These are phyloP conservation scores for Cryptus armator DNA, from an alignment of 2,888 invertebrate species.

Conservation along the genomic window DNA sequence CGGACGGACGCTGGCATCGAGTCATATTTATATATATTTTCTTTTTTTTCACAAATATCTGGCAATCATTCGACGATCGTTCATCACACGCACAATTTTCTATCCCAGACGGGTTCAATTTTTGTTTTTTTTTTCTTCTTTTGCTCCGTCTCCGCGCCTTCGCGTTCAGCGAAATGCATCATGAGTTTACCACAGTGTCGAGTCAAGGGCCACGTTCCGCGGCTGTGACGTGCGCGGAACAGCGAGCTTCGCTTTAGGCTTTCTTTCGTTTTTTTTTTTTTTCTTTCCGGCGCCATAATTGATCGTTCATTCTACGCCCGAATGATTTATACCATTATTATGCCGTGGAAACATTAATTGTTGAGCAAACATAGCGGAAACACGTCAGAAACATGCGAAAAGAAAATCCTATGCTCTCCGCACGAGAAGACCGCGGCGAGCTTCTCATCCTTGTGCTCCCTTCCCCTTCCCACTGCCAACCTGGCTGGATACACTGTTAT, in stretches of 20 bases:
- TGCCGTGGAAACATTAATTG: constrained; percentile 81
- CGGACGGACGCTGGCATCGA: not conserved
- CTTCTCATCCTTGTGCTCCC: constrained; percentile 31
- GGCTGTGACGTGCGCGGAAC: constrained; percentile 29
- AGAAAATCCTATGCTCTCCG: constrained; percentile 71
- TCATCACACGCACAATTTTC: constrained; percentile 19
- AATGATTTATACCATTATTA: constrained; percentile 81
- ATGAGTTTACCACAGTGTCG: not conserved
- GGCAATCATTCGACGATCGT: not conserved
- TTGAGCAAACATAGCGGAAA: constrained; percentile 81
- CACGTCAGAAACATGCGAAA: constrained; percentile 80
- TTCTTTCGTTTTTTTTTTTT: constrained; percentile 28
- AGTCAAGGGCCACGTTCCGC: constrained; percentile 12
- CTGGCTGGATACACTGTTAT: not conserved
- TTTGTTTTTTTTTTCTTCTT: not conserved
- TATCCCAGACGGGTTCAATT: not conserved
- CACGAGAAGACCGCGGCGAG: constrained; percentile 46
- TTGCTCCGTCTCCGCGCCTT: not conserved
- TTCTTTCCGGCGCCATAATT: constrained; percentile 44
- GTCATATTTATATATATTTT: not conserved
- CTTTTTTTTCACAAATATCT: not conserved
- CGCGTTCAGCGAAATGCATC: constrained; percentile 5
- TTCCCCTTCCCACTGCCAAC: not conserved
- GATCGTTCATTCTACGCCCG: constrained; percentile 68
- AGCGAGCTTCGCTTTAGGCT: constrained; percentile 5